Percentiles rank a stretch among this genome's conserved stretches.
phyloP scores from a whole-genome alignment of 2,797 vertebrate species.

The Gambusia yucatana region DNA sequence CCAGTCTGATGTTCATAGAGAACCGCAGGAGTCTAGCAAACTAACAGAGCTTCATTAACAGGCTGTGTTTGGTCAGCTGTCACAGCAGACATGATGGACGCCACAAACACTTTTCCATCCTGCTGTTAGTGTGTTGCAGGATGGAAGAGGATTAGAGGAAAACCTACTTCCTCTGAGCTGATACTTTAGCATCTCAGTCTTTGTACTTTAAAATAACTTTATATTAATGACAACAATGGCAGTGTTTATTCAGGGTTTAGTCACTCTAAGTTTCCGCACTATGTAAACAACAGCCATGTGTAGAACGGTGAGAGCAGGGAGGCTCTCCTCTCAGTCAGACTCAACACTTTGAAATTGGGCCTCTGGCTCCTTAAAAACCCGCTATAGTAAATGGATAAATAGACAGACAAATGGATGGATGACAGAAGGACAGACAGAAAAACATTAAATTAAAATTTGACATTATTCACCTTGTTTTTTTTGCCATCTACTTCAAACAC shows the following conservation, averaged over 20 bases:
- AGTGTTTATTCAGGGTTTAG: neutral
- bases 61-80: neutral
- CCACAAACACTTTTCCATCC: neutral
- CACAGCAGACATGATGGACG: neutral
- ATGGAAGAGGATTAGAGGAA: neutral
- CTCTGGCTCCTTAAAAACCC: neutral
- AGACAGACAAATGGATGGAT: neutral
- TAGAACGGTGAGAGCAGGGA: neutral
- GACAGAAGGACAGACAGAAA: neutral
- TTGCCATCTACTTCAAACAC: conserved; percentile 99
- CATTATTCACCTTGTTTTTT: conserved; percentile 91
- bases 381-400: neutral
- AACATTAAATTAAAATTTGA: neutral
- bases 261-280: neutral
- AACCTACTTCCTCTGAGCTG: neutral
- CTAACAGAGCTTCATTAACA: neutral
- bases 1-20: neutral
- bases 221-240: neutral
- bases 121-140: neutral
- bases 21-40: neutral
- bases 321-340: neutral
- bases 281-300: neutral
- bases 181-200: neutral
- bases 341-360: too few relatives aligned
- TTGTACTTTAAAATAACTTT: neutral